phyloP scores from a whole-genome alignment of 2,888 invertebrate genomes.

The Cecidostiba fungosa region DNA sequence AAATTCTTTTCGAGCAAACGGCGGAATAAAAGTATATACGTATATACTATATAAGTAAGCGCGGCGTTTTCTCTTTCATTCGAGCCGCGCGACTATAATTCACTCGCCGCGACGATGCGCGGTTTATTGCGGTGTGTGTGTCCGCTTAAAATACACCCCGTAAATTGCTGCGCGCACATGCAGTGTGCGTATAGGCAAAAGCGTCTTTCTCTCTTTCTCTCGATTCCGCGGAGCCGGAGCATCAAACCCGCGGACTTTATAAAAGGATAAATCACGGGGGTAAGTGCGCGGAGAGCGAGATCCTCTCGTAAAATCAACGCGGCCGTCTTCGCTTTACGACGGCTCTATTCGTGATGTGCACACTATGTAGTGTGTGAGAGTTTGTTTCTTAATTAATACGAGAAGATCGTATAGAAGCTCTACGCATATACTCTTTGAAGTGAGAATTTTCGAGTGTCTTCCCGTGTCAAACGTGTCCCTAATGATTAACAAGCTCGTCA shows the following conservation, averaged over 20 bases:
- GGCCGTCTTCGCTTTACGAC: background rate
- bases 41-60: background rate
- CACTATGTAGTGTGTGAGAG: background rate
- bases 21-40: background rate
- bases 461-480: background rate
- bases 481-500: slow-evolving; percentile 30
- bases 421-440: slow-evolving; percentile 14
- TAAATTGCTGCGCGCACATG: slow-evolving; percentile 36
- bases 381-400: slow-evolving; percentile 7
- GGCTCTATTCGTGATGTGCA: background rate
- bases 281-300: slow-evolving; percentile 15
- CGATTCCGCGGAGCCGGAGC: slow-evolving; percentile 23
- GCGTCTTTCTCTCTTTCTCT: background rate
- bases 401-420: background rate
- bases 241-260: slow-evolving; percentile 41
- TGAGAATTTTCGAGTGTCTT: background rate
- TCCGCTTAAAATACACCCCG: slow-evolving; percentile 45
- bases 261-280: slow-evolving; percentile 51
- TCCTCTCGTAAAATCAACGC: slow-evolving; percentile 25
- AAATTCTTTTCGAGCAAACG: background rate
- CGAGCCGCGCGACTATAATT: slow-evolving; percentile 31
- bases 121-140: slow-evolving; percentile 47
- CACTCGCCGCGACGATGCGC: slow-evolving; percentile 14
- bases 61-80: slow-evolving; percentile 29
- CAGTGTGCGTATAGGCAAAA: slow-evolving; percentile 8